Evolutionary conservation across 2,888 invertebrate species (phyloP).

Genomic region (Macrophya annulata): DNA sequence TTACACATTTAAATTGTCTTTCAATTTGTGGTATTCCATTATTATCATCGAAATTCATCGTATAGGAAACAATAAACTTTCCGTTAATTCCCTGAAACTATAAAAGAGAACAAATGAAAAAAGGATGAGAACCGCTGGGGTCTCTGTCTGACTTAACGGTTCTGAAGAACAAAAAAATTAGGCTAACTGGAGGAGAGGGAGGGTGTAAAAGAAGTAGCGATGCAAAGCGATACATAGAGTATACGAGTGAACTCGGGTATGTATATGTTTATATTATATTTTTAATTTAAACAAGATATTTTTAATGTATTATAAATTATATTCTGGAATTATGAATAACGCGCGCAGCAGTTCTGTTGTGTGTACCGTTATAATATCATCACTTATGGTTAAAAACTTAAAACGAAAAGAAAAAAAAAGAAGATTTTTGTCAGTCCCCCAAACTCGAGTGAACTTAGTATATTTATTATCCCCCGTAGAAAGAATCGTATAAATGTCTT

Average conservation of each 20-base stretch:
- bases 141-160: constrained; percentile 23
- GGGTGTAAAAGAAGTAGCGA: not conserved
- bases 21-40: not conserved
- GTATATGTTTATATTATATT: not conserved
- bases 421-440: not conserved
- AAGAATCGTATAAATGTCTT: not conserved
- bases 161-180: constrained; percentile 10
- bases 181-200: not conserved
- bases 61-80: not conserved
- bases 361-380: not conserved
- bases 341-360: too few species aligned
- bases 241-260: not conserved
- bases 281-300: not conserved
- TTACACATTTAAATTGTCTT: not conserved
- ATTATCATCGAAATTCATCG: too few species aligned
- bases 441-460: not conserved
- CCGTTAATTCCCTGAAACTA: not conserved
- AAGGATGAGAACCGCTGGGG: constrained; percentile 25
- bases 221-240: not conserved
- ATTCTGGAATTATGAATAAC: too few species aligned
- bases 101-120: not conserved
- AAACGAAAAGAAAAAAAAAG: not conserved
- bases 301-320: not conserved
- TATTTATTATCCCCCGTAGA: not conserved
- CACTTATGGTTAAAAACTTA: not conserved